Percentiles rank a stretch among this genome's conserved stretches.
These are phyloP conservation scores for Sesamia nonagrioides DNA, from an alignment of 1,140 invertebrate genomes.

Conservation along the genomic window DNA sequence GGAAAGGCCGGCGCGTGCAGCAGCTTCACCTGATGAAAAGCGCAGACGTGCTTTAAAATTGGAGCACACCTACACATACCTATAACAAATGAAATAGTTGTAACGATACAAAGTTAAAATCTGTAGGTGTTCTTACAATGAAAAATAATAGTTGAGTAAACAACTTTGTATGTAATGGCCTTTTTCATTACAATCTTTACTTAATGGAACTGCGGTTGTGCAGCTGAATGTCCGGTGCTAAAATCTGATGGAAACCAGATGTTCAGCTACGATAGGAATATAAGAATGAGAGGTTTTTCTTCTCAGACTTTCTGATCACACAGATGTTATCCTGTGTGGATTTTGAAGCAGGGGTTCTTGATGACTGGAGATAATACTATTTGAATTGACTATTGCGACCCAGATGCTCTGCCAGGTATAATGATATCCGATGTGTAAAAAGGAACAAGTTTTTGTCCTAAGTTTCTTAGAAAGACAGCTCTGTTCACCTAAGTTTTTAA, in stretches of 20 bases:
- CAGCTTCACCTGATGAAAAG: conserved; percentile 28
- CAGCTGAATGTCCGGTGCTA: conserved; percentile 2
- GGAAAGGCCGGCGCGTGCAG: not conserved
- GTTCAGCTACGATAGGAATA: not conserved
- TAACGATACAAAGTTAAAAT: not conserved
- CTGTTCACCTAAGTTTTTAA: too few species aligned
- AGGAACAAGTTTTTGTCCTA: too few species aligned
- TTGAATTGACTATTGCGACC: too few species aligned
- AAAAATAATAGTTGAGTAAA: not conserved
- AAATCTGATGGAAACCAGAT: not conserved
- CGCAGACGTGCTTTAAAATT: conserved; percentile 17
- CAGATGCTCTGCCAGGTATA: too few species aligned
- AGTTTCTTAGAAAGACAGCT: too few species aligned
- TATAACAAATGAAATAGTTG: conserved; percentile 14
- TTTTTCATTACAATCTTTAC: not conserved
- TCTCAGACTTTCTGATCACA: not conserved
- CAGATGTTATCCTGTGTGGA: not conserved
- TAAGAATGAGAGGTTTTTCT: not conserved
- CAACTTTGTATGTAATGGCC: not conserved
- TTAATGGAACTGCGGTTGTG: not conserved
- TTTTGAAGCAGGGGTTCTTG: not conserved
- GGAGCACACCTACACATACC: not conserved
- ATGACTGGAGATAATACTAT: too few species aligned
- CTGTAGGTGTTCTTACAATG: conserved; percentile 14
- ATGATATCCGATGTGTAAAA: too few species aligned